These are phyloP conservation scores for Trididemnum nubilum DNA, from an alignment of 23 tunicate genomes.

Conservation along the genomic window DNA sequence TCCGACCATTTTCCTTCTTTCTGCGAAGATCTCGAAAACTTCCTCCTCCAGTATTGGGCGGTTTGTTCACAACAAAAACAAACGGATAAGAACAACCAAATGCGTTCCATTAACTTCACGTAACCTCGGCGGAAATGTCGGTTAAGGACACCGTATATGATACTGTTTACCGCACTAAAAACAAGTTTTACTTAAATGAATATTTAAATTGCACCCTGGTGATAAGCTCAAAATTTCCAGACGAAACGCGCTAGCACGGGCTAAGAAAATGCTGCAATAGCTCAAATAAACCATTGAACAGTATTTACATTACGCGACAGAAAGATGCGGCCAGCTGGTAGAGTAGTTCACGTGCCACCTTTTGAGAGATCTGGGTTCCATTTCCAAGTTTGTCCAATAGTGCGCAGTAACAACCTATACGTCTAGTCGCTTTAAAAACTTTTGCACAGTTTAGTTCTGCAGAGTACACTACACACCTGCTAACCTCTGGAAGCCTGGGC, in stretches of 20 bases:
- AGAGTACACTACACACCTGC: too few species aligned
- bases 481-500: too few species aligned
- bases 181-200: neutral
- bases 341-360: too few species aligned
- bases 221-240: too few species aligned
- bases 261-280: neutral
- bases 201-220: too few species aligned
- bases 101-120: slow-evolving; percentile 7
- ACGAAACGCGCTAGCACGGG: neutral
- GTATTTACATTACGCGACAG: too few species aligned
- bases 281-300: neutral
- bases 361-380: too few species aligned
- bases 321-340: too few species aligned
- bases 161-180: slow-evolving; percentile 58
- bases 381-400: too few species aligned
- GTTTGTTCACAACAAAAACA: neutral
- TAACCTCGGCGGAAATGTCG: slow-evolving; percentile 58
- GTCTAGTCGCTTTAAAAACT: too few species aligned
- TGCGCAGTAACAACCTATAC: too few species aligned
- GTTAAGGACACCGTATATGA: slow-evolving; percentile 58
- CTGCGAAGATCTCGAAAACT: neutral
- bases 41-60: neutral
- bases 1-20: neutral
- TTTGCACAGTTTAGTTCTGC: too few species aligned
- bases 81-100: neutral